phyloP scores from a whole-genome alignment of 2,113 vertebrate genomes.

The Mesoclemmys tuberculata region DNA sequence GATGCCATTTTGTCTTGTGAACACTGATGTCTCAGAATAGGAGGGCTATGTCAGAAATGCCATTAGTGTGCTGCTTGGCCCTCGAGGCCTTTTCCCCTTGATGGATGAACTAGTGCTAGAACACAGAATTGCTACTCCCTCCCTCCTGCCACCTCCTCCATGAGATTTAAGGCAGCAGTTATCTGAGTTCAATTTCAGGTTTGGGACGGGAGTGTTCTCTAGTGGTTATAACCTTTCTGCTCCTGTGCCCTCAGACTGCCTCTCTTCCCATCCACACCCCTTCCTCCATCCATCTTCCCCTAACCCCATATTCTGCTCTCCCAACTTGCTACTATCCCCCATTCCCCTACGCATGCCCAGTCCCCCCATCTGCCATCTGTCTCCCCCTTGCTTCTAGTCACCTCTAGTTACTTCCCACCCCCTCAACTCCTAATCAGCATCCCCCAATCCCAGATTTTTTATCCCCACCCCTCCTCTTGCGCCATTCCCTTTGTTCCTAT shows the following conservation, averaged over 20 bases:
- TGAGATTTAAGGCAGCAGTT: background rate
- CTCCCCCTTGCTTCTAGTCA: background rate
- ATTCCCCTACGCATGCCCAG: accelerated
- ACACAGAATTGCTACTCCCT: background rate
- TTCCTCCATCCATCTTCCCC: background rate
- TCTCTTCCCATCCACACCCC: background rate
- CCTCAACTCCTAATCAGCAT: background rate
- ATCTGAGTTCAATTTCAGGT: background rate
- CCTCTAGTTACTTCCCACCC: background rate
- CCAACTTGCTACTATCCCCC: background rate
- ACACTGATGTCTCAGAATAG: background rate
- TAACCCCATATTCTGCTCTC: background rate
- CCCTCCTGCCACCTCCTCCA: background rate
- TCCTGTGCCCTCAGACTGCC: background rate
- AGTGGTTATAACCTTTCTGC: background rate
- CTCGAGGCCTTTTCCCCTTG: background rate
- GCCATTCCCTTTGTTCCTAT: no score
- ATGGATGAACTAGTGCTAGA: accelerated
- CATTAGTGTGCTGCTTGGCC: background rate
- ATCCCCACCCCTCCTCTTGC: background rate
- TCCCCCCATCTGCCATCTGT: background rate
- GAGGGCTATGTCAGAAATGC: background rate
- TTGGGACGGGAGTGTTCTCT: background rate
- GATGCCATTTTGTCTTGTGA: background rate
- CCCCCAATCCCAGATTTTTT: background rate